Percentiles rank a stretch among this genome's conserved stretches.
Evolutionary conservation across 1,140 invertebrate genomes (phyloP).

Genomic region (Meteorus sp.): DNA sequence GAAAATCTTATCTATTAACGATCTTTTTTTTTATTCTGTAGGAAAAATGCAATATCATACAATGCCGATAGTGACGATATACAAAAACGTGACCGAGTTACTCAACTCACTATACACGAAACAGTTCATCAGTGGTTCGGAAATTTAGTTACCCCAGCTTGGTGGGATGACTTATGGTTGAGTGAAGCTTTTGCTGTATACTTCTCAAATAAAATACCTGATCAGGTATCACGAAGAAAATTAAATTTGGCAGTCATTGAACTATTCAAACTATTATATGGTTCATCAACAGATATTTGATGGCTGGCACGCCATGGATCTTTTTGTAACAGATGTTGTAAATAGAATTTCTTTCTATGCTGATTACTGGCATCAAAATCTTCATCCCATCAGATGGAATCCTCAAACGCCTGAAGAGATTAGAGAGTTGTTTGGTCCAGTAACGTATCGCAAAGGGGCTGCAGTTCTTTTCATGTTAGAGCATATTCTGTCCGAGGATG

Average conservation of each 20-base stretch:
- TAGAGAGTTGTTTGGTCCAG: slow-evolving; percentile 73
- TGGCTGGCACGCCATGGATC: slow-evolving; percentile 5
- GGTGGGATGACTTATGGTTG: slow-evolving; percentile 73
- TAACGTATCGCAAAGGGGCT: slow-evolving; percentile 71
- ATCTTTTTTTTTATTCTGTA: neutral
- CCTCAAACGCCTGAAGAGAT: slow-evolving; percentile 72
- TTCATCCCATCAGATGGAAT: slow-evolving; percentile 52
- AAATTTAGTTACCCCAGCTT: slow-evolving; percentile 66
- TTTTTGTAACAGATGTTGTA: slow-evolving; percentile 1
- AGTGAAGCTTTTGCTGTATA: slow-evolving; percentile 73
- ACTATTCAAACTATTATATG: neutral
- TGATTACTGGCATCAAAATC: neutral
- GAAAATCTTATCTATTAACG: neutral
- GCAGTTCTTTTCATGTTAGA: slow-evolving; percentile 60
- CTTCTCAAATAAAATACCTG: slow-evolving; percentile 48
- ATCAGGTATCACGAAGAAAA: slow-evolving; percentile 37
- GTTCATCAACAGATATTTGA: neutral
- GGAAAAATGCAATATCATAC: slow-evolving; percentile 13
- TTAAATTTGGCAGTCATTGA: neutral
- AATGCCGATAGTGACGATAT: neutral
- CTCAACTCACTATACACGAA: slow-evolving; percentile 1
- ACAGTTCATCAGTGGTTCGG: slow-evolving; percentile 55
- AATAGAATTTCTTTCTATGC: slow-evolving; percentile 14
- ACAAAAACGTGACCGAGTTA: neutral
- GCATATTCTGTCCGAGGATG: slow-evolving; percentile 54